A percentile compares a stretch with the other conserved stretches of the same genome.
Evolutionary conservation across 2,113 vertebrate species (phyloP).

Genomic region (Macrotus californicus): DNA sequence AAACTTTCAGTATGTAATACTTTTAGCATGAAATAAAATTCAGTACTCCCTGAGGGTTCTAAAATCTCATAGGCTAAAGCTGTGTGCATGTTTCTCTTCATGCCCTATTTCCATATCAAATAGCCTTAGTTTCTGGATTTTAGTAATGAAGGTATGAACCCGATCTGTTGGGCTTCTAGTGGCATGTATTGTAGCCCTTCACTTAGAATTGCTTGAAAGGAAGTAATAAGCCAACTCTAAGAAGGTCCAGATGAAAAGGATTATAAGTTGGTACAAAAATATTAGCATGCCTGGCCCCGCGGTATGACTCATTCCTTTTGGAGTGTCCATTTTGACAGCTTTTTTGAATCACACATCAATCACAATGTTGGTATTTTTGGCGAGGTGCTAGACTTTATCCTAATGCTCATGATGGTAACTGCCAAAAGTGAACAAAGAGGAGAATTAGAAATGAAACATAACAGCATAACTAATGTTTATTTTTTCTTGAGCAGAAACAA

Average conservation of each 20-base stretch:
- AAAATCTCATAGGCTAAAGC: not conserved
- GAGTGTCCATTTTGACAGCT: constrained; percentile 69
- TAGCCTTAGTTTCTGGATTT: constrained; percentile 49
- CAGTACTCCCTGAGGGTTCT: not conserved
- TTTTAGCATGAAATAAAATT: constrained; percentile 27
- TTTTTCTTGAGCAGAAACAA: constrained; percentile 33
- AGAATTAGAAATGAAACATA: constrained; percentile 48
- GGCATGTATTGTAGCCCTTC: constrained; percentile 53
- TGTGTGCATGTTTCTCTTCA: not conserved
- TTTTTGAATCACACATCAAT: constrained; percentile 66
- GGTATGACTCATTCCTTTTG: constrained; percentile 61
- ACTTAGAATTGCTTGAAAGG: constrained; percentile 61
- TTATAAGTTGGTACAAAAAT: constrained; percentile 63
- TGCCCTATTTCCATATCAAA: constrained; percentile 29
- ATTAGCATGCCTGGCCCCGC: constrained; percentile 44
- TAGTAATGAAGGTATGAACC: constrained; percentile 65
- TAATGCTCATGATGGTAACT: not conserved
- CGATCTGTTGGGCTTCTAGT: constrained; percentile 68
- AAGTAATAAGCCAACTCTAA: constrained; percentile 58
- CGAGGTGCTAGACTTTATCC: constrained; percentile 44
- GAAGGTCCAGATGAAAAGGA: constrained; percentile 69
- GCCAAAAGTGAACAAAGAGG: constrained; percentile 60
- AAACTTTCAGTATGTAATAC: not conserved
- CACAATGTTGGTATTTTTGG: constrained; percentile 59
- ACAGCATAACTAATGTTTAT: not conserved